These are phyloP conservation scores for Eolophus roseicapilla DNA, from an alignment of 2,113 vertebrate species.

Conservation along the genomic window DNA sequence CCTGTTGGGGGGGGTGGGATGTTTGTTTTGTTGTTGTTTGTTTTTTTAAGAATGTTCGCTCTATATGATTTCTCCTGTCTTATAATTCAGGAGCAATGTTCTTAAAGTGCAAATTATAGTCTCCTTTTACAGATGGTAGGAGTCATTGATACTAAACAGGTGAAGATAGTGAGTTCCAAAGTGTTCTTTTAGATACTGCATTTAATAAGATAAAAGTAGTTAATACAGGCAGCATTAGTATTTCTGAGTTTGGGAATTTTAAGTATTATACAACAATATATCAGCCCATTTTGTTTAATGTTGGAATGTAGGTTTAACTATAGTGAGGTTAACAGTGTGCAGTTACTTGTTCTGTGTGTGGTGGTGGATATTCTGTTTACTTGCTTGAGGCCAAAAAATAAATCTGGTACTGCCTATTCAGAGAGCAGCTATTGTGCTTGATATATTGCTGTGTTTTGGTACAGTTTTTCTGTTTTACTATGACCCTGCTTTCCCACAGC, in stretches of 20 bases:
- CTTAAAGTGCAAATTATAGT: neutral
- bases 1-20: accelerated
- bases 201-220: neutral
- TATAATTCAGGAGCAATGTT: neutral
- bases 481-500: neutral
- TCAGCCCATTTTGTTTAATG: neutral
- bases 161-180: neutral
- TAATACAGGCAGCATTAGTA: neutral
- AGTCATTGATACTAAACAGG: neutral
- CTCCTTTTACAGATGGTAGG: neutral
- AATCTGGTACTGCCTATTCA: neutral
- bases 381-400: neutral
- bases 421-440: neutral
- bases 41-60: neutral
- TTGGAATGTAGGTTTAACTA: neutral
- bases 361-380: neutral
- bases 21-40: neutral
- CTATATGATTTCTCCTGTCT: neutral
- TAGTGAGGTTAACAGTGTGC: neutral
- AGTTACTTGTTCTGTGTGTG: neutral
- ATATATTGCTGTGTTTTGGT: neutral
- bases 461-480: neutral
- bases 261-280: neutral
- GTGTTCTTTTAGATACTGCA: neutral
- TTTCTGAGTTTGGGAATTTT: neutral